Evolutionary conservation across 2,888 invertebrate genomes (phyloP).

Genomic region (Maniola hyperantus): DNA sequence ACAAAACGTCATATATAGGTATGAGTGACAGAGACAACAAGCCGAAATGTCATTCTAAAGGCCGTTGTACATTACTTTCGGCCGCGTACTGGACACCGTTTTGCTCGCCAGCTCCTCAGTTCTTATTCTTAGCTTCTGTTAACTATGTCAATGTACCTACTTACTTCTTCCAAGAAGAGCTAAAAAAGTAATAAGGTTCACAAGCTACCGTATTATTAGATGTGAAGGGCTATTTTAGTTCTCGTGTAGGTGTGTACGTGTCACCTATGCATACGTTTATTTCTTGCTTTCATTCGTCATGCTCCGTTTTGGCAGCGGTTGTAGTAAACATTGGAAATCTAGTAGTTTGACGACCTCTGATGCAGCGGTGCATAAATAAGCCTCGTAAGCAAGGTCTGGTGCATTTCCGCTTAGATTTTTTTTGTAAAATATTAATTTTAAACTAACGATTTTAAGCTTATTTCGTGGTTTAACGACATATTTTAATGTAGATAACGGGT

Average conservation of each 20-base stretch:
- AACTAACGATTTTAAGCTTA: too few relatives aligned
- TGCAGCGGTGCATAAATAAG: constrained; percentile 13
- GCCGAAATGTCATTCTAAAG: too few relatives aligned
- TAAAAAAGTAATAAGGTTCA: background rate
- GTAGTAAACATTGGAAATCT: constrained; percentile 49
- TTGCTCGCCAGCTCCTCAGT: too few relatives aligned
- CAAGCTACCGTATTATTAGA: constrained; percentile 31
- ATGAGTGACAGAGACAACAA: too few relatives aligned
- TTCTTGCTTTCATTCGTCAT: constrained; percentile 58
- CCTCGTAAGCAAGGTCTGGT: constrained; percentile 1
- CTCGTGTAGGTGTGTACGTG: constrained; percentile 58
- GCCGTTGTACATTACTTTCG: too few relatives aligned
- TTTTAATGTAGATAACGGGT: too few relatives aligned
- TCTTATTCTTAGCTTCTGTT: too few relatives aligned
- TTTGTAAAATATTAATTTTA: background rate
- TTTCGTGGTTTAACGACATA: too few relatives aligned
- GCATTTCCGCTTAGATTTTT: background rate
- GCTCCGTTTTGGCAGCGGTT: constrained; percentile 54
- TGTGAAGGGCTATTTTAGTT: constrained; percentile 56
- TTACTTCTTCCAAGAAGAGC: background rate
- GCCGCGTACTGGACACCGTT: too few relatives aligned
- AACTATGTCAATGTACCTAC: too few relatives aligned
- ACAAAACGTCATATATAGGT: too few relatives aligned
- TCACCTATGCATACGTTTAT: constrained; percentile 54
- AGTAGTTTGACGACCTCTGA: constrained; percentile 11